phyloP scores from a whole-genome alignment of 2,888 invertebrate genomes.

The Drosophila atroscutellata region DNA sequence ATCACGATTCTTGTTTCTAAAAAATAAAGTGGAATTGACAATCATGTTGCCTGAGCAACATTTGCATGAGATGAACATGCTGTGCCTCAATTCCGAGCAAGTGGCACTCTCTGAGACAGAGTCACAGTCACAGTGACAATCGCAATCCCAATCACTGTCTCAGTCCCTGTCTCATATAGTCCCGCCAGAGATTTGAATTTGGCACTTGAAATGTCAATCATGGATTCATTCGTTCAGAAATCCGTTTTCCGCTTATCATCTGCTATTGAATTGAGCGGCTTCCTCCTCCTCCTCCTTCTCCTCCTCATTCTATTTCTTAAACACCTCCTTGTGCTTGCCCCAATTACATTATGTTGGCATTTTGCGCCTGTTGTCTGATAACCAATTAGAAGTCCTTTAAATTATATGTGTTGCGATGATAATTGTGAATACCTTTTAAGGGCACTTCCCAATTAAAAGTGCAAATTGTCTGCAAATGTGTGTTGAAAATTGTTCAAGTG shows the following conservation, averaged over 20 bases:
- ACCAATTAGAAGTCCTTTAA: conserved; percentile 57
- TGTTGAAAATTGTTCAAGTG: conserved; percentile 49
- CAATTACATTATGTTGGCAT: background rate
- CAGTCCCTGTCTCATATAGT: conserved; percentile 1
- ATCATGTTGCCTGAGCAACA: conserved; percentile 15
- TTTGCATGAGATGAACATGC: conserved; percentile 47
- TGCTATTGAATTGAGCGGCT: conserved; percentile 48
- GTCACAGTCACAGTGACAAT: background rate
- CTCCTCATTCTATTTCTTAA: background rate
- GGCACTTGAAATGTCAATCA: conserved; percentile 67
- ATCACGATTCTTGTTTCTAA: background rate
- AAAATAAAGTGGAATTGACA: conserved; percentile 4
- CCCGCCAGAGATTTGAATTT: conserved; percentile 20
- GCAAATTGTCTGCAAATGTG: conserved; percentile 52
- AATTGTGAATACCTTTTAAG: conserved; percentile 42
- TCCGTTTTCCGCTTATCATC: conserved; percentile 75
- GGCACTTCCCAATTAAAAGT: conserved; percentile 63
- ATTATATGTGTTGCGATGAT: conserved; percentile 26
- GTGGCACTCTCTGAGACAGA: conserved; percentile 4
- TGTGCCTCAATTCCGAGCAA: conserved; percentile 13
- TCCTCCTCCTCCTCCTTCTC: background rate
- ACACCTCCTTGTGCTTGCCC: background rate
- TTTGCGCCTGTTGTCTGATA: conserved; percentile 32
- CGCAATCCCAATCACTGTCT: background rate
- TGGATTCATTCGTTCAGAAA: conserved; percentile 65